Evolutionary conservation across 2,888 invertebrate genomes (phyloP), one percentile per base, ranked within the genome.

Genomic region (Andrena camellia): DNA sequence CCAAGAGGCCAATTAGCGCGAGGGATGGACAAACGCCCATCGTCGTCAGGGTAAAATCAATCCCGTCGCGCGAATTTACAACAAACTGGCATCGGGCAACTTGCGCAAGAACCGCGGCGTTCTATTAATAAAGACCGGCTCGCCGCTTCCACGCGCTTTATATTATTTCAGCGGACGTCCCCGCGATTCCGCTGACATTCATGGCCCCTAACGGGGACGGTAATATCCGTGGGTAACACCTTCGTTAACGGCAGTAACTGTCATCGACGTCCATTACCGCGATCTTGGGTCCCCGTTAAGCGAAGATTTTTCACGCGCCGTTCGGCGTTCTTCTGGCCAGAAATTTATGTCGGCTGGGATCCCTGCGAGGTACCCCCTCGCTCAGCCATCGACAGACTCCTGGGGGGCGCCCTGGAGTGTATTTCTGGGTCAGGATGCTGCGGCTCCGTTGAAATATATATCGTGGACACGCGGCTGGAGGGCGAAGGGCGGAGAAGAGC

Each of bases 401-500:
- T 72, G 42, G 68, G 63, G 62, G 64, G 63, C 33, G 60, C 60
- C 78, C 23, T n/a, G 13, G 78, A 80, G 81, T 88, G 85, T 90
- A 89, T 90, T 90, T 91, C 86, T 90, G 83, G 90, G 90, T 90
- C 90, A 91, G 85, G 85, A 79, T 77, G 88, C 69, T 83, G 83
- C 84, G 84, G 78, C 70, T 76, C 66, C 62, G 81, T 66, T 77
- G 85, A 89, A 86, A 90, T 84, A 31, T 69, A 82, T 85, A 85
- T 62, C 66, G 81, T 67, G 79, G 78, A 59, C 83, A 79, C 76
- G 23, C 7, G 31, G 78, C 26, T 66, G 42, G 82, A 66, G 42
- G 26, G 74, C 60, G 68, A 54, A 69, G 78, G 75, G 78, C 66
- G 68, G 75, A 78, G 83, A 70, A 67, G 59, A 62, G 23, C 31